Conservation (phyloP, 2,797 vertebrate species). For the Enteromius thamalakanensis region DNA sequence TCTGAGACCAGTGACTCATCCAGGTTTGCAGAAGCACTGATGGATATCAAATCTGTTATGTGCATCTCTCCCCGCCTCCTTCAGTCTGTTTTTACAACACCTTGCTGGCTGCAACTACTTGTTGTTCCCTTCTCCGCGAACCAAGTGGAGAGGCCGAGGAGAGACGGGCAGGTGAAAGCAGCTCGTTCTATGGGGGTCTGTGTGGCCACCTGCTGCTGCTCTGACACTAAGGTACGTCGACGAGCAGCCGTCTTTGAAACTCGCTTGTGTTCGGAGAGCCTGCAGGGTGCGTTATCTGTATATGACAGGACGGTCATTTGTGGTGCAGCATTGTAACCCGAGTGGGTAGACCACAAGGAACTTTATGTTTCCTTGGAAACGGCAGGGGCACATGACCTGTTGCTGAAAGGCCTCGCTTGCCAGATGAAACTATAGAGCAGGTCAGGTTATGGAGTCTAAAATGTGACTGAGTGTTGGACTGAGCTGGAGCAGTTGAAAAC, state of each 20-base stretch:
- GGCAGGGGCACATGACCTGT: constrained; percentile 44
- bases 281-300: not conserved
- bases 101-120: constrained; percentile 35
- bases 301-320: not conserved
- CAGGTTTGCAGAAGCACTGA: constrained; percentile 58
- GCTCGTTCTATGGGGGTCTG: constrained; percentile 17
- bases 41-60: constrained; percentile 54
- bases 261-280: not conserved
- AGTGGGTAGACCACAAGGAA: constrained; percentile 24
- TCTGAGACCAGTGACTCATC: constrained; percentile 58
- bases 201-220: constrained; percentile 37
- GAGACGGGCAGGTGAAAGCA: constrained; percentile 35
- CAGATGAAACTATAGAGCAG: not conserved
- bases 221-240: not conserved
- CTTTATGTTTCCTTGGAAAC: constrained; percentile 55
- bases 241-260: not conserved
- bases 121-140: constrained; percentile 32
- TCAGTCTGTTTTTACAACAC: constrained; percentile 29
- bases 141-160: not conserved
- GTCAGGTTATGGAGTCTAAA: not conserved
- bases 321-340: not conserved
- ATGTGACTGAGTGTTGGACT: not conserved
- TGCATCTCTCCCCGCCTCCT: constrained; percentile 13
- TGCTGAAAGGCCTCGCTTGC: constrained; percentile 12
- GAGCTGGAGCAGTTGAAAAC: not conserved